Evolutionary conservation across 2,888 invertebrate genomes (phyloP).

Genomic region (Chrysolina oricalcia): DNA sequence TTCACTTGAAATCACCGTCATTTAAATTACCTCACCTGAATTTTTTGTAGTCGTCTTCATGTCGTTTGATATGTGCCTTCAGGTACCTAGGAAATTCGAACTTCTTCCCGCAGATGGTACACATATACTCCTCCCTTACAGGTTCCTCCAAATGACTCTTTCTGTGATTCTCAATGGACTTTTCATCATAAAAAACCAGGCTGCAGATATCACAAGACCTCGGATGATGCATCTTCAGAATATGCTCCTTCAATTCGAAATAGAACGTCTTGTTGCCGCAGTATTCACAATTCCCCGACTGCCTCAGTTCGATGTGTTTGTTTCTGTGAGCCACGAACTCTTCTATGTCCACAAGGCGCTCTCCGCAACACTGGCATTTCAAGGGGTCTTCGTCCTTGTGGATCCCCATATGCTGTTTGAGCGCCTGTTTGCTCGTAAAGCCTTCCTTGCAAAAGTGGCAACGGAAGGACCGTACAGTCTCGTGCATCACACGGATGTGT

Average conservation of each 20-base stretch:
- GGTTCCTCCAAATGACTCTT: constrained; percentile 53
- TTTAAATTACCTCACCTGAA: constrained; percentile 38
- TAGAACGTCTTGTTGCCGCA: constrained; percentile 56
- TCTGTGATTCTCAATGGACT: constrained; percentile 54
- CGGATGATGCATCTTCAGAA: constrained; percentile 52
- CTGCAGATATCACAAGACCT: constrained; percentile 52
- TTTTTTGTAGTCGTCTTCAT: constrained; percentile 55
- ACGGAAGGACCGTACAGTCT: constrained; percentile 52
- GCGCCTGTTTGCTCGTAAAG: constrained; percentile 53
- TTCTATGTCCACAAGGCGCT: constrained; percentile 39
- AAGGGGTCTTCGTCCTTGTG: constrained; percentile 51
- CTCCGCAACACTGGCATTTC: constrained; percentile 51
- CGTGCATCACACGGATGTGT: constrained; percentile 55
- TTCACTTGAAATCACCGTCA: background rate
- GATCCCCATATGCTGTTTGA: constrained; percentile 51
- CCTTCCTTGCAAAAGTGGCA: constrained; percentile 53
- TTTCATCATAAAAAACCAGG: constrained; percentile 54
- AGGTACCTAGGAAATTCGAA: constrained; percentile 54
- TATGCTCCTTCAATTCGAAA: constrained; percentile 53
- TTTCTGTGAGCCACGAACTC: constrained; percentile 47
- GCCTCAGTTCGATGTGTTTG: constrained; percentile 50
- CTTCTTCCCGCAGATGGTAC: constrained; percentile 49
- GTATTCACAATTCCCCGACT: constrained; percentile 54
- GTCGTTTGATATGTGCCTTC: constrained; percentile 54
- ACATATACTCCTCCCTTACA: constrained; percentile 45